A percentile compares a stretch with the other conserved stretches of the same genome.
These are phyloP conservation scores for Hemithea aestivaria DNA, from an alignment of 2,888 invertebrate species.

Conservation along the genomic window DNA sequence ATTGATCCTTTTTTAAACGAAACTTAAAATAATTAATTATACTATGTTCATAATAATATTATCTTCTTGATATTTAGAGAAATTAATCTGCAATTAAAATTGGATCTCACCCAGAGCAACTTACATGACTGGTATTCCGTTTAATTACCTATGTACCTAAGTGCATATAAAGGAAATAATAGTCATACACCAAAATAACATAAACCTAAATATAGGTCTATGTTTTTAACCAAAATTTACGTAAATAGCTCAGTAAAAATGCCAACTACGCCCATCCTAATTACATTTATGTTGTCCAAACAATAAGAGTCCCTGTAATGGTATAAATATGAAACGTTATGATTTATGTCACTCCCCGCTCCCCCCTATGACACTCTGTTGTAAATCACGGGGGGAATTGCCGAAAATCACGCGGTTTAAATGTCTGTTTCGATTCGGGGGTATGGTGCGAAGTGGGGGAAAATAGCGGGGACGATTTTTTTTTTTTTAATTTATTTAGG, in stretches of 20 bases:
- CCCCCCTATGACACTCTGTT: conserved; percentile 40
- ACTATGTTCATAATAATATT: neutral
- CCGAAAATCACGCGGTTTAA: conserved; percentile 70
- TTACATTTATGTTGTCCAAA: no score
- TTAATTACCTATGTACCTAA: no score
- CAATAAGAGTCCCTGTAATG: conserved; percentile 17
- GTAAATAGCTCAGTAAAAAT: no score
- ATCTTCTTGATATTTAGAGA: no score
- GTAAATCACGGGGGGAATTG: conserved; percentile 68
- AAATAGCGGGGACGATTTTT: no score
- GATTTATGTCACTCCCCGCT: conserved; percentile 55
- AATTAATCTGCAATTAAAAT: no score
- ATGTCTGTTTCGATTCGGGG: conserved; percentile 46
- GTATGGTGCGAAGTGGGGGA: conserved; percentile 21
- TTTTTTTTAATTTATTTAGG: no score
- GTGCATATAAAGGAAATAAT: neutral
- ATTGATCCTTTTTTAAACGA: no score
- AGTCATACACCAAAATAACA: conserved; percentile 3
- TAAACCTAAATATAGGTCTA: conserved; percentile 1
- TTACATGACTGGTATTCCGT: no score
- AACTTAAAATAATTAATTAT: conserved; percentile 2
- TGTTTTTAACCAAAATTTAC: no score
- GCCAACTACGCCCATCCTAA: no score
- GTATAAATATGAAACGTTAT: conserved; percentile 55
- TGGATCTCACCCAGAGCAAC: no score